Percentiles rank a stretch among this genome's conserved stretches.
These are phyloP conservation scores for Calidris pugnax DNA, from an alignment of 2,113 vertebrate species.

Conservation along the genomic window DNA sequence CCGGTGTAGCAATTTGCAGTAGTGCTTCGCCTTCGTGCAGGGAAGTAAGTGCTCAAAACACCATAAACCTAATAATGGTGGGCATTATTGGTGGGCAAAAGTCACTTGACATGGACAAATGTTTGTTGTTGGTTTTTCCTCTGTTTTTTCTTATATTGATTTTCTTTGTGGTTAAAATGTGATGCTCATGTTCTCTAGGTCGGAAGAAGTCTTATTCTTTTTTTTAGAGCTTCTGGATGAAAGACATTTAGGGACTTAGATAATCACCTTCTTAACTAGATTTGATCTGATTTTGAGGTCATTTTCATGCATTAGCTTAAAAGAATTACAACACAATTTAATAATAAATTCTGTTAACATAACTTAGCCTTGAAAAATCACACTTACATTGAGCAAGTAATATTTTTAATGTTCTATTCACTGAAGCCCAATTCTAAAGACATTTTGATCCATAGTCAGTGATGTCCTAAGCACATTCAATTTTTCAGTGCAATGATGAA, in stretches of 20 bases:
- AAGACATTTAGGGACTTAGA: conserved; percentile 26
- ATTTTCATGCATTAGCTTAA: conserved; percentile 61
- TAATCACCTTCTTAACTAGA: conserved; percentile 48
- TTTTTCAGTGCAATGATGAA: neutral
- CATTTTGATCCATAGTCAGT: conserved; percentile 37
- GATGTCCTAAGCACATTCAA: neutral
- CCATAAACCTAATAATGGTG: neutral
- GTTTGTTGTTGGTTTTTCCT: neutral
- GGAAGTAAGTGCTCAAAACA: neutral
- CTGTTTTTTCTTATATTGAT: neutral
- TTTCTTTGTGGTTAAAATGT: neutral
- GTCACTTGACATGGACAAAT: neutral
- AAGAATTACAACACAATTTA: conserved; percentile 65
- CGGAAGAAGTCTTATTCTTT: neutral
- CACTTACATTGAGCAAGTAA: conserved; percentile 18
- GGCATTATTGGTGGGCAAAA: neutral
- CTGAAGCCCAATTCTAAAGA: conserved; percentile 39
- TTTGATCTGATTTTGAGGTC: conserved; percentile 52
- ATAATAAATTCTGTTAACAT: conserved; percentile 59
- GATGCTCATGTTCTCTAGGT: neutral
- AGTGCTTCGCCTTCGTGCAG: neutral
- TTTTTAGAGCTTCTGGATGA: neutral
- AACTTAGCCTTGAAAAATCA: conserved; percentile 48
- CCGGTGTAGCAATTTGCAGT: conserved; percentile 4
- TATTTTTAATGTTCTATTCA: conserved; percentile 59